A percentile compares a stretch with the other conserved stretches of the same genome.
Evolutionary conservation across 2,888 invertebrate genomes (phyloP).

Genomic region (Omphaloscelis lunosa): DNA sequence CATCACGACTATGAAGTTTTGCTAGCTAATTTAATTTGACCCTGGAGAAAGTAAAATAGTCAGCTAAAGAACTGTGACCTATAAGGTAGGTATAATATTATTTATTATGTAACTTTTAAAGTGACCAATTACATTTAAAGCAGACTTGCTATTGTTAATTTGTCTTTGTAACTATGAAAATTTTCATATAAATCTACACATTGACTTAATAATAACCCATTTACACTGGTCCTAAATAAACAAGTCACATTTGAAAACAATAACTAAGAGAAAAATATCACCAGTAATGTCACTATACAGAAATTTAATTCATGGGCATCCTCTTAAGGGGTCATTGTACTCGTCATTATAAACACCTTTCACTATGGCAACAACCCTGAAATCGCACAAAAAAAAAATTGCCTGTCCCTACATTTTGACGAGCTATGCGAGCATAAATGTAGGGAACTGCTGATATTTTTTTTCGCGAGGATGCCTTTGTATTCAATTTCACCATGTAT

Average conservation of each 20-base stretch:
- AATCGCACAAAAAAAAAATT: no score
- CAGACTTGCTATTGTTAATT: conserved; percentile 40
- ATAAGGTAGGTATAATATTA: not conserved
- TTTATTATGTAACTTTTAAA: not conserved
- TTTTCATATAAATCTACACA: conserved; percentile 13
- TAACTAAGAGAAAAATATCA: not conserved
- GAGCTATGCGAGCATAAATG: no score
- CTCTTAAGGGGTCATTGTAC: no score
- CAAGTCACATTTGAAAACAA: not conserved
- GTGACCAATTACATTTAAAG: conserved; percentile 11
- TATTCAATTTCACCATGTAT: no score
- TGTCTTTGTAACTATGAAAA: conserved; percentile 10
- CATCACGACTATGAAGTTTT: no score
- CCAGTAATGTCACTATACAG: not conserved
- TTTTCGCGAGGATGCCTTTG: no score
- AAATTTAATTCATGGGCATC: no score
- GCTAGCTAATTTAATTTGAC: no score
- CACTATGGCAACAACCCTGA: no score
- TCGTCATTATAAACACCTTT: no score
- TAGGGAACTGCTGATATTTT: no score
- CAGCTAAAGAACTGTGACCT: not conserved
- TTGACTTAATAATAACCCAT: conserved; percentile 11
- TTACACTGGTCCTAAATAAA: conserved; percentile 16
- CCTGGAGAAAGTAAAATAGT: not conserved
- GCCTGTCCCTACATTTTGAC: no score